A percentile compares a stretch with the other conserved stretches of the same genome.
Conservation (phyloP, 2,113 vertebrate species). For the Phocoena phocoena region DNA sequence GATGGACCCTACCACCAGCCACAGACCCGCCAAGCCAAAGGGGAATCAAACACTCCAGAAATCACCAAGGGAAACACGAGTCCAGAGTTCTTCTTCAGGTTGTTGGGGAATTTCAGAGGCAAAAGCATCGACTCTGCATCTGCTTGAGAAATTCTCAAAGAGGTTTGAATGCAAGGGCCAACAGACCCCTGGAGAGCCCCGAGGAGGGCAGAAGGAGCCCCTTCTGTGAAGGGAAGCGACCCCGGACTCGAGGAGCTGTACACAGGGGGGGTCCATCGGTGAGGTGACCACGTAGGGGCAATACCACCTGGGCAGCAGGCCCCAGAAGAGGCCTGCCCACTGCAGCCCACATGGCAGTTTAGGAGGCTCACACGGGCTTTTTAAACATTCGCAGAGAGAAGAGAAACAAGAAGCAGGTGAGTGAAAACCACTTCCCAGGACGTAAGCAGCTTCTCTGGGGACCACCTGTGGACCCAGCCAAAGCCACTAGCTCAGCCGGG, state of each 20-base stretch:
- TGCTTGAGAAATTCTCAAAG: background rate
- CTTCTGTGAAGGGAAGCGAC: background rate
- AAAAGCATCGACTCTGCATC: background rate
- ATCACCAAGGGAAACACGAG: background rate
- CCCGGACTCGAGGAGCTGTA: rapidly evolving
- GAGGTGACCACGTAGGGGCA: background rate
- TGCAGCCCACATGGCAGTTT: rapidly evolving
- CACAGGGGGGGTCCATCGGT: rapidly evolving
- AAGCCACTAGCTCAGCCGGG: background rate
- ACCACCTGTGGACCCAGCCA: background rate
- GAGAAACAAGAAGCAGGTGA: background rate
- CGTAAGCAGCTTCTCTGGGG: background rate
- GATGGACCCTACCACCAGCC: background rate
- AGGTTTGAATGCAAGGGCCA: background rate
- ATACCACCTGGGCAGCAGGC: no score
- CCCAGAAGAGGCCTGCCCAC: background rate
- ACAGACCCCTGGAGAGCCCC: background rate
- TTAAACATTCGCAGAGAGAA: background rate
- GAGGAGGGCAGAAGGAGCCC: background rate
- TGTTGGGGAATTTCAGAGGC: background rate
- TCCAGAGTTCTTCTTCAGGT: background rate
- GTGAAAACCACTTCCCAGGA: background rate
- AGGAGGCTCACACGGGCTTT: background rate
- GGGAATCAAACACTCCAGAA: background rate
- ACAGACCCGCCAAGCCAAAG: rapidly evolving